Percentiles rank a stretch among this genome's conserved stretches.
Conservation (phyloP, 2,113 vertebrate species). For the Nibea albiflora region DNA sequence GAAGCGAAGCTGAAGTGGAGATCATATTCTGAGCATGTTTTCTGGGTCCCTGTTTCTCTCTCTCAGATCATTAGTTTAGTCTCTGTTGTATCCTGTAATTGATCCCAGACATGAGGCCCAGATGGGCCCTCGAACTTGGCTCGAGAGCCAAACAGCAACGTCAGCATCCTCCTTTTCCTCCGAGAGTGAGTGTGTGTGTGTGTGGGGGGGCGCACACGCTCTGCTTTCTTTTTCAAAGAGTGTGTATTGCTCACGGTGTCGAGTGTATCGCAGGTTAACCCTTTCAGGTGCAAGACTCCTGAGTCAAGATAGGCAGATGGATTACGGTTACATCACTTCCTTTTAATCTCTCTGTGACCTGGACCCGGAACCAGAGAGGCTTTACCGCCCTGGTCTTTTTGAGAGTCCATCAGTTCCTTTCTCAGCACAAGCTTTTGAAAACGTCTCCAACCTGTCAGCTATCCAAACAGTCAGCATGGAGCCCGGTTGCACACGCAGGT, state of each 20-base stretch:
- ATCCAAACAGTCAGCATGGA: constrained; percentile 44
- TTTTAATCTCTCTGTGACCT: constrained; percentile 64
- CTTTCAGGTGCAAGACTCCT: constrained; percentile 31
- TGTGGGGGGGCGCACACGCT: constrained; percentile 9
- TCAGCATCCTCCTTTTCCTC: constrained; percentile 75
- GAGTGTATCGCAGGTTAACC: constrained; percentile 70
- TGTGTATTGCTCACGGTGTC: background rate
- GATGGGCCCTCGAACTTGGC: constrained; percentile 69
- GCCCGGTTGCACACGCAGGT: constrained; percentile 42
- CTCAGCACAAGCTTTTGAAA: constrained; percentile 25
- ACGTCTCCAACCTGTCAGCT: constrained; percentile 37
- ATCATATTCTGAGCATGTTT: constrained; percentile 37
- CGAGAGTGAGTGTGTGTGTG: background rate
- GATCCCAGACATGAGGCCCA: constrained; percentile 78
- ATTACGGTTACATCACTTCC: constrained; percentile 72
- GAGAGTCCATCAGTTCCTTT: constrained; percentile 9
- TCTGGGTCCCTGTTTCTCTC: constrained; percentile 29
- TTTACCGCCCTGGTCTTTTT: background rate
- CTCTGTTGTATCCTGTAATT: constrained; percentile 80
- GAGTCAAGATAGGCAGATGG: constrained; percentile 36
- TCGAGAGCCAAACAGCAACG: constrained; percentile 69
- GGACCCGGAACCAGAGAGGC: constrained; percentile 44
- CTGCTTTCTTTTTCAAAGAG: constrained; percentile 28
- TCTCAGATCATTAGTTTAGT: constrained; percentile 73
- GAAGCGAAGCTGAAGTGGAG: constrained; percentile 16